Conservation (phyloP, 2,113 vertebrate species). For the Oxygymnocypris stewartii region DNA sequence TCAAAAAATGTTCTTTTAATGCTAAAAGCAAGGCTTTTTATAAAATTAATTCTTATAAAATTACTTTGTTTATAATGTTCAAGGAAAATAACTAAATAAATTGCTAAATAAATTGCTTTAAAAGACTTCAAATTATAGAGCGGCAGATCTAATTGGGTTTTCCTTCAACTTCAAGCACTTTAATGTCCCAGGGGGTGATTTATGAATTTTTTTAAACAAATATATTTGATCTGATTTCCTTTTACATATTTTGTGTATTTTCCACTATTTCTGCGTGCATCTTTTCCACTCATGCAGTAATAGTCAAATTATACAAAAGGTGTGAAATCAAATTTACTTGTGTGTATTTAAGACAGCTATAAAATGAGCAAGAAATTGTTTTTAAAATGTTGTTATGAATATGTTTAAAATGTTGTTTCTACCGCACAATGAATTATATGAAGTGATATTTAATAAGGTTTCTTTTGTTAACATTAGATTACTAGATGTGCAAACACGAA, state of each 20-base stretch:
- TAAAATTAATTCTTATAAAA: neutral
- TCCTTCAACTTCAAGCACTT: conserved; percentile 15
- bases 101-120: conserved; percentile 4
- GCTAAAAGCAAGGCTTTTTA: neutral
- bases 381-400: no score
- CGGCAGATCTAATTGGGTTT: neutral
- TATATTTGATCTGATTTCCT: neutral
- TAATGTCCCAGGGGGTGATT: neutral
- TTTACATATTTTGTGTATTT: neutral
- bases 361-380: no score
- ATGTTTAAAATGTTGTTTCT: no score
- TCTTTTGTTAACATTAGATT: no score
- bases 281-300: neutral
- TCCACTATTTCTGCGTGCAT: neutral
- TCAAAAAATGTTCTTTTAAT: neutral
- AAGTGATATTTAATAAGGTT: no score
- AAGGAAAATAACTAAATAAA: neutral
- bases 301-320: neutral
- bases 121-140: conserved; percentile 1
- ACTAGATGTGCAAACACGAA: no score
- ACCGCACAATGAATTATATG: neutral
- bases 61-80: neutral
- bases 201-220: neutral
- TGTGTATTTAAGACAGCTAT: neutral
- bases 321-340: neutral